These are phyloP conservation scores for Athalia rosae DNA, from an alignment of 2,888 invertebrate species.

Conservation along the genomic window DNA sequence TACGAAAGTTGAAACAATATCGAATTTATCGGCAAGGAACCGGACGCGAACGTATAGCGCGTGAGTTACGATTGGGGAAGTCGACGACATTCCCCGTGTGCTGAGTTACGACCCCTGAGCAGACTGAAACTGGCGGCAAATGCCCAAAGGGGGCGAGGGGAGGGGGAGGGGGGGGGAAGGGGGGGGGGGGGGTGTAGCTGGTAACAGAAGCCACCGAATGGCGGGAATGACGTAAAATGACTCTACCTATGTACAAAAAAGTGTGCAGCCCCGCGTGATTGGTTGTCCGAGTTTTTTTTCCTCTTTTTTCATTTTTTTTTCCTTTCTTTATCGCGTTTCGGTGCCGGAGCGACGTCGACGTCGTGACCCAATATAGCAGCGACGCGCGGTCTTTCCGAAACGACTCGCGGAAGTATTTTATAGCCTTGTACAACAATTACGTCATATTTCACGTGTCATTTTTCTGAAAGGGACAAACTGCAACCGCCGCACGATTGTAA, in stretches of 20 bases:
- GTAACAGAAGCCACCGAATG: conserved; percentile 66
- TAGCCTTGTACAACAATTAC: conserved; percentile 34
- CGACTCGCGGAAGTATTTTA: conserved; percentile 36
- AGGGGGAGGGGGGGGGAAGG: too few relatives aligned
- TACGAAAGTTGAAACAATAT: conserved; percentile 72
- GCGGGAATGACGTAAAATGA: conserved; percentile 63
- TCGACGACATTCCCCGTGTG: conserved; percentile 53
- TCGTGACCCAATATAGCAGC: background rate
- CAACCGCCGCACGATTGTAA: background rate
- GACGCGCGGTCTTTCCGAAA: conserved; percentile 11
- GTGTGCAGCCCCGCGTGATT: conserved; percentile 49
- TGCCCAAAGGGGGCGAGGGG: too few relatives aligned
- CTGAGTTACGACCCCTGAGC: conserved; percentile 46
- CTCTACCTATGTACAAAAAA: conserved; percentile 42
- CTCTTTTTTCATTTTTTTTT: too few relatives aligned
- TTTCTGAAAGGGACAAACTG: background rate
- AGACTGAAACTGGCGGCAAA: conserved; percentile 54
- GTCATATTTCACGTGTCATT: conserved; percentile 33
- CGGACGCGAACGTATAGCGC: conserved; percentile 54
- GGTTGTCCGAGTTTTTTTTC: conserved; percentile 45
- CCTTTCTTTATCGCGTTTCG: too few relatives aligned
- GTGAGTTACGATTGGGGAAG: conserved; percentile 56
- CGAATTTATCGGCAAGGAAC: conserved; percentile 69
- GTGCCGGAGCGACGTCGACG: too few relatives aligned
- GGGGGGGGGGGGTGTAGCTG: conserved; percentile 48